A percentile compares a stretch with the other conserved stretches of the same genome.
Evolutionary conservation across 2,113 vertebrate species (phyloP).

Genomic region (Cichladusa arquata): DNA sequence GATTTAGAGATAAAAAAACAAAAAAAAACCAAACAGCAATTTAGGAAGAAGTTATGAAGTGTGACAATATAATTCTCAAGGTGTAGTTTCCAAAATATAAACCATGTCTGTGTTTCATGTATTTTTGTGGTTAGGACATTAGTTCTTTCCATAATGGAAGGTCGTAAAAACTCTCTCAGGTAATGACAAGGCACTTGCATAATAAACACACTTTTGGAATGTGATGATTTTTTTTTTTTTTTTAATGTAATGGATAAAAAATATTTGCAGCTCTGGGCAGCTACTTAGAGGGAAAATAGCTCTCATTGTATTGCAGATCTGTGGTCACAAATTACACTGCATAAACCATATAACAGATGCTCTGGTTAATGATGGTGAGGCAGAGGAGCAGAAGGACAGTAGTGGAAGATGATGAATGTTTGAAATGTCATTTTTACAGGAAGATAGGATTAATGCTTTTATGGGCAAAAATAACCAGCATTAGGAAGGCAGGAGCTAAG

Average conservation of each 20-base stretch:
- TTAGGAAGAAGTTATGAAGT: background rate
- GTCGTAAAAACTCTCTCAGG: background rate
- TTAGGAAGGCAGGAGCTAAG: conserved; percentile 1
- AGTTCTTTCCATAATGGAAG: background rate
- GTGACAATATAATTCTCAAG: background rate
- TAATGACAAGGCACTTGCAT: background rate
- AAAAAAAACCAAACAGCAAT: background rate
- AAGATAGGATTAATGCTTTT: conserved; percentile 26
- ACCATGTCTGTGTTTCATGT: background rate
- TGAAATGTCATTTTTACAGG: conserved; percentile 26
- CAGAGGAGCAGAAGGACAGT: background rate
- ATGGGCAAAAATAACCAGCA: conserved; percentile 38
- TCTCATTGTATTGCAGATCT: background rate
- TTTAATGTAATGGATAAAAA: background rate
- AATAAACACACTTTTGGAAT: background rate
- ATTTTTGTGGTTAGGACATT: background rate
- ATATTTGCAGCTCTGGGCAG: background rate
- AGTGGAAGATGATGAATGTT: conserved; percentile 22
- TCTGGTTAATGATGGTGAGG: background rate
- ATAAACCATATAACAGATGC: background rate
- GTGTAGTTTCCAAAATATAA: background rate
- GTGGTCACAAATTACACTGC: background rate
- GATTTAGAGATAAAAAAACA: background rate
- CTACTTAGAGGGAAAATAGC: background rate
- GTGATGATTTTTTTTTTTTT: background rate